Percentiles rank a stretch among this genome's conserved stretches.
Conservation (phyloP, 2,797 vertebrate species). For the Ciconia nigra region DNA sequence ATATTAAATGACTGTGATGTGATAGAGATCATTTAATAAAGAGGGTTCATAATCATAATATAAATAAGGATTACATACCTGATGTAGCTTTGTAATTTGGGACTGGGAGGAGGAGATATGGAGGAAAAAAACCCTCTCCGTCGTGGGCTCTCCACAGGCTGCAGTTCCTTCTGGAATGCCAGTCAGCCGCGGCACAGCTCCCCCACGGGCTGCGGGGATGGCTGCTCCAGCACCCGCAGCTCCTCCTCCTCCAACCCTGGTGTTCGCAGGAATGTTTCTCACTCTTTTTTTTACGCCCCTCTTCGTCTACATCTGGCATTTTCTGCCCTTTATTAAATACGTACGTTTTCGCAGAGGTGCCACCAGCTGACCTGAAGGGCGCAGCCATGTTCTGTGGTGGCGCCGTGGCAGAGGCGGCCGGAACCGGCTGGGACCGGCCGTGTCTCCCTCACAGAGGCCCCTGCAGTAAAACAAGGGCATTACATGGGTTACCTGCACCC, state of each 20-base stretch:
- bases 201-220: fast-evolving
- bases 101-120: neutral
- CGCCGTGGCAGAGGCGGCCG: fast-evolving
- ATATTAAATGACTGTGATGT: fast-evolving
- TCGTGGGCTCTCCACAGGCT: fast-evolving
- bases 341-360: neutral
- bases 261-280: neutral
- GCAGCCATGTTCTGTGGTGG: neutral
- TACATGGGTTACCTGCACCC: fast-evolving
- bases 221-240: neutral
- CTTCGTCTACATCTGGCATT: neutral
- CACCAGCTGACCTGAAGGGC: neutral
- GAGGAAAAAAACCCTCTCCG: neutral
- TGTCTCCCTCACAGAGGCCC: neutral
- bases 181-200: neutral
- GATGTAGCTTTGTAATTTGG: neutral
- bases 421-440: fast-evolving
- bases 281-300: neutral
- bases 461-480: fast-evolving
- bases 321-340: neutral
- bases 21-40: neutral
- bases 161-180: neutral
- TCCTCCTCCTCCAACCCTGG: neutral
- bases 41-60: neutral
- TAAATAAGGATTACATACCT: neutral